Base-by-base conservation (phyloP, 2,113 vertebrate genomes). In the Oceanites oceanicus region DNA sequence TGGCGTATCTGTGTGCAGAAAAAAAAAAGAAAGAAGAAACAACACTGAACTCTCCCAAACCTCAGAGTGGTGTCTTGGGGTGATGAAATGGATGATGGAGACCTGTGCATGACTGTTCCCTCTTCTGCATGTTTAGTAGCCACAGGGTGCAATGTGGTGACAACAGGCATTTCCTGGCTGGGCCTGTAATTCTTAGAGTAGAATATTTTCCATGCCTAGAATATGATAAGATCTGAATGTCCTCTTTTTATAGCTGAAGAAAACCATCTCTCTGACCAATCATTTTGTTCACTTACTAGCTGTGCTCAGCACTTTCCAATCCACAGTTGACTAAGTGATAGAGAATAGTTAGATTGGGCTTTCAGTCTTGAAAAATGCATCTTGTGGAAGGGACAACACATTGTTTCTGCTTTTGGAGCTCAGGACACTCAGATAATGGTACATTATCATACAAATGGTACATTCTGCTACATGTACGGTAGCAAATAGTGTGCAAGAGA, bases 131-230 rank as follows among this genome's bases (percentile, higher is more conserved):
- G 27, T 90, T 91, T 87, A 75, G 75, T 92, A 68, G 86, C 76
- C 95, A 85, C 91, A 81, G 58, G 19, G 13, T 84, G 16, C 66
- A 91, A 0, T 89, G 73, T 96, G 92, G 86, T 96, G 83, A 75
- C 45, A 75, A 86, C n/a, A 94, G 80, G 30, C 55, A 87, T 97
- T 95, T 95, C 88, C 73, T 94, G 72, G 10, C 55, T 65, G 44
- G 52, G n/a, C 21, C 42, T 74, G 1, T 86, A 83, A 77, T 94
- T 96, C 20, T 87, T 79, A 34, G 19, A 91, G 77, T 13, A 55
- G 34, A 77, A 85, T 86, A 65, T 92, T 95, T 95, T 94, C 34
- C 53, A 22, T 68, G 49, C 53, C n/a, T 92, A 75, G 73, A 84
- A 65, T 56, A 72, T 0, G 2, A 56, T 91, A 65, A 85, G 50